Conservation (phyloP, 2,113 vertebrate genomes). For the Protomyctophum bolini region DNA sequence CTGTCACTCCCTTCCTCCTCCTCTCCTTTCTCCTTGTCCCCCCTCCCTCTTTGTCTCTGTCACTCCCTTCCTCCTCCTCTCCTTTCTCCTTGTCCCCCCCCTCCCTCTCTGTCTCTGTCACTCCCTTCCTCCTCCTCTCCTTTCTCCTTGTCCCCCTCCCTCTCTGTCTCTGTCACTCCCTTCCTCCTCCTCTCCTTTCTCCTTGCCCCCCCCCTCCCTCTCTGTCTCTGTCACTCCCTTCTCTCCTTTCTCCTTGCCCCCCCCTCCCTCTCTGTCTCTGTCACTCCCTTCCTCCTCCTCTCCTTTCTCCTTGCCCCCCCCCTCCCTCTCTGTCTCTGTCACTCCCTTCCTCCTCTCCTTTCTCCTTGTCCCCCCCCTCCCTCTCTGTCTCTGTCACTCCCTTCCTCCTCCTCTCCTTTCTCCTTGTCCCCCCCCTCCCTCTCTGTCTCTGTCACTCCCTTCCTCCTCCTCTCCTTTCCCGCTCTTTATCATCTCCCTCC, state of each 20-base stretch:
- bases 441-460: no score
- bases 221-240: background rate
- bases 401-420: no score
- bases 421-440: constrained; percentile 15
- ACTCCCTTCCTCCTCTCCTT: background rate
- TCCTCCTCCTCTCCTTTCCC: no score
- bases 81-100: background rate
- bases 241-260: constrained; percentile 10
- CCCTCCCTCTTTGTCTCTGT: no score
- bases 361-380: background rate
- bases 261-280: no score
- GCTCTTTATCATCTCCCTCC: background rate
- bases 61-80: no score
- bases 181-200: no score
- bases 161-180: no score
- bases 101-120: background rate
- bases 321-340: background rate
- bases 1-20: background rate
- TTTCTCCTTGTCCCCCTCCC: constrained; percentile 16
- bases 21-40: constrained; percentile 16
- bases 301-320: background rate
- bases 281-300: no score
- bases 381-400: background rate
- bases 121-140: background rate
- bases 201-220: background rate